Base-by-base conservation (phyloP, 2,888 invertebrate species). In the Cremastinae sp. region DNA sequence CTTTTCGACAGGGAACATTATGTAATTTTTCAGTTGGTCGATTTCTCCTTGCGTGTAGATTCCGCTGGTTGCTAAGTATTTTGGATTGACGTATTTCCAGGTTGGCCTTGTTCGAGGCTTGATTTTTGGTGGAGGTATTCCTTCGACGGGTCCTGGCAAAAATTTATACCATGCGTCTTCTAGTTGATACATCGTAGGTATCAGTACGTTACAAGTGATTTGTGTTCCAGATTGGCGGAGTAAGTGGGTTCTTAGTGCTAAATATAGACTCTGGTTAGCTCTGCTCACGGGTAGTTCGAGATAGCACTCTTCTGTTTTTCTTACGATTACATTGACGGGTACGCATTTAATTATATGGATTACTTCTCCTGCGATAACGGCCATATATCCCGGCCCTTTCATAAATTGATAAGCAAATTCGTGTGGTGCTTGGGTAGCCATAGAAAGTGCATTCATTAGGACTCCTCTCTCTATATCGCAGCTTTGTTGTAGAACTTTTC, bases 391-490 rank as follows among this genome's bases (percentile, higher is more conserved):
- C 0, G 51, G 64, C 0, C 41, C 51, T 16, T 54, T 65, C 65
- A 65, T 65, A 10, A 65, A 43, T 38, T 65, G 58, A 7, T 59
- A 69, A 1, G 68, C 68, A 5, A 69, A 69, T 28, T 58, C 49
- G 7, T 58, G 58, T 3, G 68, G 68, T 9, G 68, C 12, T 20
- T 69, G 68, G 0, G 22, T 82, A 0, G 81, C 80, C 5, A 81
- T 64, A 0, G 81, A 49, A 4, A 85, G 66, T 1, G 85, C 66
- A 38, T 82, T 84, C 34, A 73, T 78, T 1, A 85, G 4, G 0
- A 85, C 79, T 53, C 85, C 83, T 18, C 81, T 58, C 20, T 84
- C 81, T 1, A 83, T 0, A 9, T 81, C 47, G 45, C 86, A 86
- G 20, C 77, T 66, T 12, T 84, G 76, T 5, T 74, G 47, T 1